phyloP scores from a whole-genome alignment of 2,113 vertebrate genomes.

The Zonotrichia leucophrys region DNA sequence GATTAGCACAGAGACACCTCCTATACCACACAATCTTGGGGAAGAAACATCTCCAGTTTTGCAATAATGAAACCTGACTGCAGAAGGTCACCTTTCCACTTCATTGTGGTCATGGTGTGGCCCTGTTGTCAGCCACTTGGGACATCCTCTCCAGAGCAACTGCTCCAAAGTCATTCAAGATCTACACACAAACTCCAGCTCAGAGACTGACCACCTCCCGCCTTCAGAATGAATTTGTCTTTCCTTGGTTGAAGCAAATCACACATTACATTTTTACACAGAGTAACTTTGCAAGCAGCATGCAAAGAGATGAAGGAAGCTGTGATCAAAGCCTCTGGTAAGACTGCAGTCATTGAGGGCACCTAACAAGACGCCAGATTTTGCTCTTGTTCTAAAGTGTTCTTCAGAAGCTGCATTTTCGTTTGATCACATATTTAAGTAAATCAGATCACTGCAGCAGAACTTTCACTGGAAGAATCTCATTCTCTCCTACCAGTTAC shows the following conservation, averaged over 20 bases:
- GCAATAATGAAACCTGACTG: not conserved
- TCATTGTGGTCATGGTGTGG: not conserved
- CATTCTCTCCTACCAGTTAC: not conserved
- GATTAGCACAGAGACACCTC: not conserved
- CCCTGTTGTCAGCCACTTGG: not conserved
- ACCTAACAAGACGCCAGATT: not conserved
- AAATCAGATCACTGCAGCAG: not conserved
- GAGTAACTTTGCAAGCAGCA: not conserved
- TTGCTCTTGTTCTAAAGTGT: not conserved
- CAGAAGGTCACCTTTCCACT: not conserved
- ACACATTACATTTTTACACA: not conserved
- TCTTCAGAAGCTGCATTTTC: not conserved
- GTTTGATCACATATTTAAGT: not conserved
- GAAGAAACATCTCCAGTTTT: not conserved
- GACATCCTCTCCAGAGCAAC: not conserved
- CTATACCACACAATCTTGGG: not conserved
- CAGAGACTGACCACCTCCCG: not conserved
- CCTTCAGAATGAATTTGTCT: not conserved
- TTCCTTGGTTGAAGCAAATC: not conserved
- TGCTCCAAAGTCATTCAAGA: not conserved
- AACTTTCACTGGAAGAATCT: not conserved
- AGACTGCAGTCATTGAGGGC: not conserved
- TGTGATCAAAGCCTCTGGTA: not conserved
- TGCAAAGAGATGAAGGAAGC: not conserved
- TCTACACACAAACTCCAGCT: not conserved